Evolutionary conservation across 2,113 vertebrate species (phyloP).

Genomic region (chimpanzee (Pan troglodytes)): DNA sequence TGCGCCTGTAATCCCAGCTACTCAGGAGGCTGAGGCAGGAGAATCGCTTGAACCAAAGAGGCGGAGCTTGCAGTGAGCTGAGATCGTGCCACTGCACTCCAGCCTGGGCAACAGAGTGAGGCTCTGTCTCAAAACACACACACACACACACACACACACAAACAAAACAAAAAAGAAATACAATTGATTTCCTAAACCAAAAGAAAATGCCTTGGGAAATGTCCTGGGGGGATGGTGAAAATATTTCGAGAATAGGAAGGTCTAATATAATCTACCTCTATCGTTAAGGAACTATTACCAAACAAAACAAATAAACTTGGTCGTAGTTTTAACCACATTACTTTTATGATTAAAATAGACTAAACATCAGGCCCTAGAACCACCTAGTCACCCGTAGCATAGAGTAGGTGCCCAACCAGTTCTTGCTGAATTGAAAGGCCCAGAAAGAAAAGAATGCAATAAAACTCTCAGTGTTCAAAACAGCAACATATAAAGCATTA

Average conservation of each 20-base stretch:
- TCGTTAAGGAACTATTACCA: background rate
- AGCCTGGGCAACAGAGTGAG: too few relatives aligned
- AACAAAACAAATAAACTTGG: background rate
- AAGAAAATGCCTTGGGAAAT: background rate
- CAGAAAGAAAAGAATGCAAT: conserved; percentile 43
- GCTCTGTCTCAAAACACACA: too few relatives aligned
- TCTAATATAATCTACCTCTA: background rate
- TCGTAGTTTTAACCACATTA: background rate
- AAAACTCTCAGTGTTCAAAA: conserved; percentile 55
- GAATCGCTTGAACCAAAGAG: too few relatives aligned
- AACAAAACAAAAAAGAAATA: too few relatives aligned
- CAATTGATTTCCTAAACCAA: background rate
- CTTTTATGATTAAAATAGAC: background rate
- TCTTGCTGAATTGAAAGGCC: background rate
- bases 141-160: too few relatives aligned
- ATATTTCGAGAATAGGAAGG: background rate
- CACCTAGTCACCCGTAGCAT: background rate
- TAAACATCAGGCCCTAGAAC: background rate
- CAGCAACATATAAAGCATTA: conserved; percentile 56
- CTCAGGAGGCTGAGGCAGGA: too few relatives aligned
- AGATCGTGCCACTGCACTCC: too few relatives aligned
- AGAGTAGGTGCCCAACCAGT: conserved; percentile 15
- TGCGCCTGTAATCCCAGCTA: too few relatives aligned
- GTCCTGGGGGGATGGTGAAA: background rate
- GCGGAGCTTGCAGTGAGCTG: too few relatives aligned